phyloP scores from a whole-genome alignment of 2,113 vertebrate species.

The Pachyramphus minor region DNA sequence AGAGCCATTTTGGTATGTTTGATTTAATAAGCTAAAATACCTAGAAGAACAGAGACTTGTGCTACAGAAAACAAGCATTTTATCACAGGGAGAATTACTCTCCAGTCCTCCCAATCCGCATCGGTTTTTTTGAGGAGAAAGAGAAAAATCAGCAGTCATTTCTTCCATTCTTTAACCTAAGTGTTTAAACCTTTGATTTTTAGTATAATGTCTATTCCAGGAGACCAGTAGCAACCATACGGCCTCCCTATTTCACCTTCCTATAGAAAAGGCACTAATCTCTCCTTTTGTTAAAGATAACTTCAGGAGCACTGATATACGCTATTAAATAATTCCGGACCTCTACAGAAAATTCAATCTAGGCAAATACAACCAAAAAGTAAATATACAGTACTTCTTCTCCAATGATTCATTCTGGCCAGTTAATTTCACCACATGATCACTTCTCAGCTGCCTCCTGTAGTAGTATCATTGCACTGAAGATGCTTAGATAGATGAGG shows the following conservation, averaged over 20 bases:
- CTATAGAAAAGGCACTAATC: neutral
- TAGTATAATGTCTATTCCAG: neutral
- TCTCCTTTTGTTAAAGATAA: neutral
- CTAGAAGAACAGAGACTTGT: neutral
- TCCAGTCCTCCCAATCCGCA: neutral
- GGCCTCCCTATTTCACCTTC: neutral
- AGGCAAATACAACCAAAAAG: neutral
- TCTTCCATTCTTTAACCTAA: neutral
- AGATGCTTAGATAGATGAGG: accelerated
- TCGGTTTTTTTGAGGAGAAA: neutral
- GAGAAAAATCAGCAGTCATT: neutral
- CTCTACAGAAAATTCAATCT: neutral
- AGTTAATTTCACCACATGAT: neutral
- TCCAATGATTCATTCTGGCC: neutral
- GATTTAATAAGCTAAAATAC: neutral
- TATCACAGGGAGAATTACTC: neutral
- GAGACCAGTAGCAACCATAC: neutral
- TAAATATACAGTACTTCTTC: neutral
- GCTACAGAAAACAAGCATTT: neutral
- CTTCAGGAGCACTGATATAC: neutral
- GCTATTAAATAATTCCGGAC: neutral
- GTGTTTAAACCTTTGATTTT: neutral
- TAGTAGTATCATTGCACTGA: neutral
- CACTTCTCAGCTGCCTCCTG: neutral
- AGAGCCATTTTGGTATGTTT: neutral